phyloP scores from a whole-genome alignment of 2,797 vertebrate genomes.

The Halcyon smyrnensis region DNA sequence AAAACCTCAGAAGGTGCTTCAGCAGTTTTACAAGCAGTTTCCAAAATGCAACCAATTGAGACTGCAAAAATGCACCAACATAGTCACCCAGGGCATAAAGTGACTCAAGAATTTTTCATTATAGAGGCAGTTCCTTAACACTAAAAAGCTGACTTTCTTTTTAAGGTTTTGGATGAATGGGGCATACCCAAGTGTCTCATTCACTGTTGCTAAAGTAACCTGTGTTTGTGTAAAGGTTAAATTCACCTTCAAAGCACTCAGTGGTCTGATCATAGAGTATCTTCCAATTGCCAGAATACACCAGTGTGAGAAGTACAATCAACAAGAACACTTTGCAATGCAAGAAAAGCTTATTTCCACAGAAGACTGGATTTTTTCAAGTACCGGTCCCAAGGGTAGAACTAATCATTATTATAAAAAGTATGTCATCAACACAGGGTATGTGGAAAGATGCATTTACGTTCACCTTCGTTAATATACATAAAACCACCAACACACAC shows the following conservation, averaged over 20 bases:
- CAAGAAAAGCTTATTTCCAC: not conserved
- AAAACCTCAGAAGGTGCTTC: not conserved
- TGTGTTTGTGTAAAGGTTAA: not conserved
- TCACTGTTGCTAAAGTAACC: not conserved
- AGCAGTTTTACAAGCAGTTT: not conserved
- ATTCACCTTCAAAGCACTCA: not conserved
- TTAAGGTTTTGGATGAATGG: not conserved
- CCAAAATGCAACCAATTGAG: not conserved
- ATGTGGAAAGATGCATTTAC: not conserved
- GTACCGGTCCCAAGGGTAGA: not conserved
- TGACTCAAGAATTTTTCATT: not conserved
- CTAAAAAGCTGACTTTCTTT: not conserved
- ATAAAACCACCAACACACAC: not conserved
- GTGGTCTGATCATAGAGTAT: not conserved
- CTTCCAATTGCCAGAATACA: not conserved
- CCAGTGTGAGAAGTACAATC: not conserved
- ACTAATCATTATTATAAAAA: not conserved
- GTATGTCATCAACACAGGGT: not conserved
- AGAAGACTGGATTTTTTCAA: not conserved
- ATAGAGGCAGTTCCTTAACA: not conserved
- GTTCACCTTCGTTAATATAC: not conserved
- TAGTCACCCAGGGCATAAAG: not conserved
- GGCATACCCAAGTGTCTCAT: not conserved
- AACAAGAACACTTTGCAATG: not conserved
- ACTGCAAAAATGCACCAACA: not conserved